Percentiles rank a stretch among this genome's conserved stretches.
These are phyloP conservation scores for Torymus aiolomorphi DNA, from an alignment of 2,888 invertebrate species.

Conservation along the genomic window DNA sequence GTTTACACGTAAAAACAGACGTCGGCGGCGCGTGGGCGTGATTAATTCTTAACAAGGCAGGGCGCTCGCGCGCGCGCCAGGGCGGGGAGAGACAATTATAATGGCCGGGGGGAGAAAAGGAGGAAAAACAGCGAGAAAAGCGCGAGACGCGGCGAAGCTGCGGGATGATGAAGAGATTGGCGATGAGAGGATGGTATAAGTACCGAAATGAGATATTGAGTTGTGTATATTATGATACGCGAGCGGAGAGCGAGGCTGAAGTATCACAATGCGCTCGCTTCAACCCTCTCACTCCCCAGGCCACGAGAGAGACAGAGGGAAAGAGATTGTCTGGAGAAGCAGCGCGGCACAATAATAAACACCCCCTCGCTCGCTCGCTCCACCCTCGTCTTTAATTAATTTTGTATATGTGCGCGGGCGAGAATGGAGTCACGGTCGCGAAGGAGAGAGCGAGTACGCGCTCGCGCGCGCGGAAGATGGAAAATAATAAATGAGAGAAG, in stretches of 20 bases:
- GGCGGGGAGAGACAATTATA: conserved; percentile 3
- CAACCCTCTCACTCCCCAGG: conserved; percentile 17
- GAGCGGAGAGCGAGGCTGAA: not conserved
- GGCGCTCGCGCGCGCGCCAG: conserved; percentile 29
- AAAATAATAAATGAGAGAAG: conserved; percentile 55
- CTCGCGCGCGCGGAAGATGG: conserved; percentile 30
- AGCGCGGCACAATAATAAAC: conserved; percentile 38
- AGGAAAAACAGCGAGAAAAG: conserved; percentile 4
- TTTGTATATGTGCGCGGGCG: conserved; percentile 67
- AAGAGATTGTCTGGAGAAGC: conserved; percentile 28
- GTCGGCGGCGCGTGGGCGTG: conserved; percentile 54
- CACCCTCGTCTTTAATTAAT: conserved; percentile 71
- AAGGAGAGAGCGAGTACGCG: conserved; percentile 5
- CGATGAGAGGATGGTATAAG: conserved; percentile 24
- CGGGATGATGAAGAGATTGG: conserved; percentile 21
- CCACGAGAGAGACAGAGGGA: no score
- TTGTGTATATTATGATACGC: not conserved
- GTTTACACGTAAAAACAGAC: conserved; percentile 63
- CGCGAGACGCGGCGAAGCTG: conserved; percentile 15
- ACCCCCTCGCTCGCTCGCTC: conserved; percentile 4
- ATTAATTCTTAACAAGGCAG: conserved; percentile 64
- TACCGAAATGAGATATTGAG: conserved; percentile 22
- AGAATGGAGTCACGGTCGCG: conserved; percentile 61
- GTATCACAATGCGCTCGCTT: conserved; percentile 15
- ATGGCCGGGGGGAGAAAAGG: not conserved